Evolutionary conservation across 2,797 vertebrate genomes (phyloP), one percentile per base, ranked within the genome.

Genomic region (Xenopus petersii): DNA sequence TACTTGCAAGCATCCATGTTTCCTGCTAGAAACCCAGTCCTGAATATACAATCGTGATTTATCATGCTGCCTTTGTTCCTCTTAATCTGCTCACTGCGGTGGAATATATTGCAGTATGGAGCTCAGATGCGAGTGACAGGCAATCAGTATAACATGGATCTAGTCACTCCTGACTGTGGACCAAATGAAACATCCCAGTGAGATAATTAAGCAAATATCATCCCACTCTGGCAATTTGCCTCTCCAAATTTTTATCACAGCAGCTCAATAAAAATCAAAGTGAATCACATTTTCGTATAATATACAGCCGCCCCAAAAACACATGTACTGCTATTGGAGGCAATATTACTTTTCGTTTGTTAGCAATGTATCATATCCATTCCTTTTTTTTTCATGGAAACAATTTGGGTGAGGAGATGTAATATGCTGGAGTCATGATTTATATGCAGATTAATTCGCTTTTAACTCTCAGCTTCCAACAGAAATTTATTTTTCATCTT

Each of bases 101-200:
- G 26, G 33, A 70, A 70, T 64, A 10, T 48, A 33, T n/a, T 65
- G 54, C 36, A 61, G 67, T 64, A 65, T 65, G 67, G 48, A 59
- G 21, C 67, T 33, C 21, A 63, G n/a, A 24, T 5, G 46, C 9
- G 60, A 55, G 15, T 47, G 24, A 54, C 26, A 55, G n/a, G 11
- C 30, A 56, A 63, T 63, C 59, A 26, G 49, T 15, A 51, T 15
- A 2, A 51, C 49, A 12, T 12, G 49, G 48, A 33, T n/a, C 36
- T 12, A 64, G 30, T 75, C 51, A 70, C 17, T 26, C 33, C 33
- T 65, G 21, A 21, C 21, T 21, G 36, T 59, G 16, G 36, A 59
- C 70, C 46, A 75, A 56, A 64, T 24, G 17, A 47, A 55, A 62
- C 10, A 36, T 30, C 24, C 61, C 36, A 67, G 16, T 58, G 16